Evolutionary conservation across 2,113 vertebrate species (phyloP), one percentile per base, ranked within the genome.

Genomic region (Alligator sinensis): DNA sequence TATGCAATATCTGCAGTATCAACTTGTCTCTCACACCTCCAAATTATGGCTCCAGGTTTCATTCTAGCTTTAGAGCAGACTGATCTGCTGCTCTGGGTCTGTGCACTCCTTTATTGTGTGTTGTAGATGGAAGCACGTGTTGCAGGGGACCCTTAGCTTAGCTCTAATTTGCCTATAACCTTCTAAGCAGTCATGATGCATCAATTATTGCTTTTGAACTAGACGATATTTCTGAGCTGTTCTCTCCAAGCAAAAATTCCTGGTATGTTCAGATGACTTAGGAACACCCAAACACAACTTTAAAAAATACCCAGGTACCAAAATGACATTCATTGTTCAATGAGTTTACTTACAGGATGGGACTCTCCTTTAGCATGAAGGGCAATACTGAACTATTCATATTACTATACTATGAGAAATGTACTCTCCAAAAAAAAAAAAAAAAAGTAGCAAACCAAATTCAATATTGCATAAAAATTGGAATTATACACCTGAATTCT

Each of bases 401-500:
- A 87, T 79, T 82, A 70, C 61, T 90, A 55, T 72, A 62, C 68
- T n/a, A 82, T 47, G n/a, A 78, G 91, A 55, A 70, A 60, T 63
- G 88, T 75, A 91, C 78, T 86, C 59, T 82, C 64, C 17, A 76
- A 47, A 47, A 38, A 38, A 38, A 38, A 38, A 38, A 61, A 89
- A 77, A 47, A 83, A 77, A 16, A 27, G 55, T 28, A 72, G 82
- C 92, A 77, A 91, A 86, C 76, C 63, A n/a, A 77, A 87, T 22
- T 27, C 9, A 64, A 54, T 89, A 66, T 10, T 25, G 64, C 72
- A 80, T 70, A 84, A 89, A 89, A 80, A 0, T 19, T 11, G 60
- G 34, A 80, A 24, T 86, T 61, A 27, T 14, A 92, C 96, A 96
- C 79, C 85, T 94, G 58, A 59, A 54, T 75, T 80, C 57, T n/a